Conservation (phyloP, 1,140 invertebrate genomes). For the Drosophila arizonae region DNA sequence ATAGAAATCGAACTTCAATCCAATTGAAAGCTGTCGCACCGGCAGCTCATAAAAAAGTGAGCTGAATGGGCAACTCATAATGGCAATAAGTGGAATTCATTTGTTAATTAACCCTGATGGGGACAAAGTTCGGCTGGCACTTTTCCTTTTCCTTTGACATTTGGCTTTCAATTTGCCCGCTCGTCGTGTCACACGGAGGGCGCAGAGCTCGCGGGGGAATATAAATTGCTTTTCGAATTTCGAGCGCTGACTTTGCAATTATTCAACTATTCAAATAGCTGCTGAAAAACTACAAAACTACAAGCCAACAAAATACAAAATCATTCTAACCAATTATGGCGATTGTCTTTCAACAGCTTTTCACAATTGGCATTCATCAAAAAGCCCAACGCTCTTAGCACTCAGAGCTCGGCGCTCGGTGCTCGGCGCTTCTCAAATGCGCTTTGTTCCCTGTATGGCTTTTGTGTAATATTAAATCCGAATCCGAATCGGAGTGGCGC, state of each 20-base stretch:
- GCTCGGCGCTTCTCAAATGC: slow-evolving; percentile 2
- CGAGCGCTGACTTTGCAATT: slow-evolving; percentile 10
- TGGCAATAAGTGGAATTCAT: slow-evolving; percentile 2
- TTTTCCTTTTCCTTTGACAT: slow-evolving; percentile 15
- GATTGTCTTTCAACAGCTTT: slow-evolving; percentile 56
- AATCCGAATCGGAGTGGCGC: slow-evolving; percentile 38
- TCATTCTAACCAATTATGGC: slow-evolving; percentile 68
- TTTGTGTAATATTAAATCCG: slow-evolving; percentile 51
- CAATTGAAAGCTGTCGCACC: slow-evolving; percentile 9
- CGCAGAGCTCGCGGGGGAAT: slow-evolving; percentile 16
- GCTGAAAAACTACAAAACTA: slow-evolving; percentile 56
- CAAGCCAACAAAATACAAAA: slow-evolving; percentile 52
- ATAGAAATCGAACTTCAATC: background rate
- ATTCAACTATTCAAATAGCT: slow-evolving; percentile 7
- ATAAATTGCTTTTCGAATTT: slow-evolving; percentile 10
- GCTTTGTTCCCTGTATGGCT: slow-evolving; percentile 29
- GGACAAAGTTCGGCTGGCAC: slow-evolving; percentile 9
- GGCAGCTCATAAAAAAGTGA: slow-evolving; percentile 23
- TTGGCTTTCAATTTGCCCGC: background rate
- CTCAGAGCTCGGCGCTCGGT: no score
- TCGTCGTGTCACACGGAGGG: background rate
- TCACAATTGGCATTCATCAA: slow-evolving; percentile 30
- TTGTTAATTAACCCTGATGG: slow-evolving; percentile 13
- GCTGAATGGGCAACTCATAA: background rate
- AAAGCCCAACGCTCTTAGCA: slow-evolving; percentile 5